Evolutionary conservation across 2,113 vertebrate species (phyloP), one percentile per base, ranked within the genome.

Genomic region (Bubo scandiacus): DNA sequence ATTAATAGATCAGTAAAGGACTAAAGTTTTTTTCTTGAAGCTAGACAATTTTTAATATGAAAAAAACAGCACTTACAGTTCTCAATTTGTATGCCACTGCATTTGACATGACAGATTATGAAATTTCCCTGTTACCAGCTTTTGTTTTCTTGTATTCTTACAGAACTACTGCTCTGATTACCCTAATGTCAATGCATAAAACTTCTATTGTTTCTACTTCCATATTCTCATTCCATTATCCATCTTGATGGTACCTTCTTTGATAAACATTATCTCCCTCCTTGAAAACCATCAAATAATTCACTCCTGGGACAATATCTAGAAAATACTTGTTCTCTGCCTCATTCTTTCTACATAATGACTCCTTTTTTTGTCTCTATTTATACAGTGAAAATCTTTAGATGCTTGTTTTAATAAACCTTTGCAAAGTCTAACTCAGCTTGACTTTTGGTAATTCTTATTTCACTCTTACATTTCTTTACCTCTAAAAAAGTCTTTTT

Each of bases 81-180:
- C 73, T 95, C 36, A 66, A 54, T 94, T 92, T 91, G 36, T 59
- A 72, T 90, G n/a, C 51, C n/a, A 47, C 38, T 54, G 51, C 58
- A 57, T 67, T 89, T 96, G 47, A 92, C 36, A 27, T 68, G 75
- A 83, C 51, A 86, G 45, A 83, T 88, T 86, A 91, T 81, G 92
- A 86, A 55, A 94, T 90, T 77, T 86, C 58, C 19, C 13, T 49
- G 9, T 61, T 93, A 80, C 58, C 19, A 88, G 86, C 55, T 55
- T 88, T 86, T 86, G 54, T 93, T 92, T 88, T 88, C 75, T 96
- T 92, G 40, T 92, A 47, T 86, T 92, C 54, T 88, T 95, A 38
- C 36, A 88, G 86, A 94, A 92, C 55, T 58, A 78, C n/a, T 45
- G 25, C 81, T 86, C 75, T 94, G 92, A 84, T 92, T 83, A 61